These are phyloP conservation scores for Trinectes maculatus DNA, from an alignment of 2,113 vertebrate genomes.

Conservation along the genomic window DNA sequence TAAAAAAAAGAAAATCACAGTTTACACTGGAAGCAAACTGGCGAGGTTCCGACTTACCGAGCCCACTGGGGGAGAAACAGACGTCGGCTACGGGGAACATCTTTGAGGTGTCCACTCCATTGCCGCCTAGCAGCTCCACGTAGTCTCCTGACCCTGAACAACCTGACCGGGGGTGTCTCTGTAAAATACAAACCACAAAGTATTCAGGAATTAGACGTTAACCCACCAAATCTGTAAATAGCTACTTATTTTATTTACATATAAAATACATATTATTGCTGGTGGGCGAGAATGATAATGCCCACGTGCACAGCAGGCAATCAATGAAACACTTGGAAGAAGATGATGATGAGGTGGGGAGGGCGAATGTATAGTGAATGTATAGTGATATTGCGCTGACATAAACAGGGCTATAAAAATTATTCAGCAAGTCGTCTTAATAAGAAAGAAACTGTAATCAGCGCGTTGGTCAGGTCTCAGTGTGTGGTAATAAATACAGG, in stretches of 20 bases:
- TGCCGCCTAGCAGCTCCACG: constrained; percentile 92
- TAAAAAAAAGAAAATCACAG: background rate
- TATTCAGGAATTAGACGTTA: background rate
- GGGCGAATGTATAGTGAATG: too few species aligned
- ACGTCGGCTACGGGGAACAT: constrained; percentile 93
- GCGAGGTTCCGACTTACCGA: constrained; percentile 82
- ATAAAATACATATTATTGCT: too few species aligned
- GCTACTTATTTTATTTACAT: too few species aligned
- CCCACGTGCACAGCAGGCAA: background rate
- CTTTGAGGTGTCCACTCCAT: constrained; percentile 91
- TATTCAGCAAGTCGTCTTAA: too few species aligned
- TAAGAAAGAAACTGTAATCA: background rate
- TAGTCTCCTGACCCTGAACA: constrained; percentile 90
- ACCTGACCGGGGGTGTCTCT: constrained; percentile 84
- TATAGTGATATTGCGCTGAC: too few species aligned
- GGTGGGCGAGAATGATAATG: too few species aligned
- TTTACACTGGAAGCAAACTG: background rate
- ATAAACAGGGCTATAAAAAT: too few species aligned
- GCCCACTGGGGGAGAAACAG: constrained; percentile 90
- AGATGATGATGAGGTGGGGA: too few species aligned
- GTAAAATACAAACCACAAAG: constrained; percentile 29
- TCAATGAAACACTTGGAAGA: background rate
- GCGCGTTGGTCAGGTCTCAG: background rate
- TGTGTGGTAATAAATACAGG: background rate
- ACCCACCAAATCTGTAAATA: too few species aligned